Percentiles rank a stretch among this genome's conserved stretches.
phyloP scores from a whole-genome alignment of 2,113 vertebrate species.

The Nestor notabilis region DNA sequence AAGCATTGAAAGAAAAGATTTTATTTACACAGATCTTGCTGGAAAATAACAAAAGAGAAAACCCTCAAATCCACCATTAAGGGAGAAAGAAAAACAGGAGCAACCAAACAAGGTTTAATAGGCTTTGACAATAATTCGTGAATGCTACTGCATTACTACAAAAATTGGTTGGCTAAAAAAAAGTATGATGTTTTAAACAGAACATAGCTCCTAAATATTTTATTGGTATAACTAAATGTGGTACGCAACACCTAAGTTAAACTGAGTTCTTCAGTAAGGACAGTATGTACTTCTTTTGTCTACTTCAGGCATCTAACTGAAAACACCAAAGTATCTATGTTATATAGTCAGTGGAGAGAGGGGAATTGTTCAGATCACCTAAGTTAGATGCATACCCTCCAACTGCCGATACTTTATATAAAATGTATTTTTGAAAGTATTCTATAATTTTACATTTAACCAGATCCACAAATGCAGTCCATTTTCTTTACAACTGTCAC shows the following conservation, averaged over 20 bases:
- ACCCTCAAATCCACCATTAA: background rate
- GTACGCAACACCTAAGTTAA: background rate
- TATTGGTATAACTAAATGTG: background rate
- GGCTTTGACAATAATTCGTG: background rate
- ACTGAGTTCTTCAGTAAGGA: background rate
- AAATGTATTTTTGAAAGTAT: background rate
- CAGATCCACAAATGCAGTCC: background rate
- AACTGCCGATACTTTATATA: background rate
- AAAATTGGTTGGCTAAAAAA: background rate
- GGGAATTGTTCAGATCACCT: background rate
- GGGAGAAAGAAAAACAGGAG: background rate
- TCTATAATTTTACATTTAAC: background rate
- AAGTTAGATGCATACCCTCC: background rate
- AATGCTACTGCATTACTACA: background rate
- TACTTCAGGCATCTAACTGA: background rate
- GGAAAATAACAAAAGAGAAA: background rate
- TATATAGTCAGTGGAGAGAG: background rate
- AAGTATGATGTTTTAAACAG: background rate
- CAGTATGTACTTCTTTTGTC: background rate
- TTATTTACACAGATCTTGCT: background rate
- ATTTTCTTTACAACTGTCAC: background rate
- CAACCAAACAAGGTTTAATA: background rate
- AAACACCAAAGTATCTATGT: background rate
- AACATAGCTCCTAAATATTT: background rate
- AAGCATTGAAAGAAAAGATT: background rate